A percentile compares a stretch with the other conserved stretches of the same genome.
Conservation (phyloP, 2,888 invertebrate species). For the Nipponacmea schrenckii region DNA sequence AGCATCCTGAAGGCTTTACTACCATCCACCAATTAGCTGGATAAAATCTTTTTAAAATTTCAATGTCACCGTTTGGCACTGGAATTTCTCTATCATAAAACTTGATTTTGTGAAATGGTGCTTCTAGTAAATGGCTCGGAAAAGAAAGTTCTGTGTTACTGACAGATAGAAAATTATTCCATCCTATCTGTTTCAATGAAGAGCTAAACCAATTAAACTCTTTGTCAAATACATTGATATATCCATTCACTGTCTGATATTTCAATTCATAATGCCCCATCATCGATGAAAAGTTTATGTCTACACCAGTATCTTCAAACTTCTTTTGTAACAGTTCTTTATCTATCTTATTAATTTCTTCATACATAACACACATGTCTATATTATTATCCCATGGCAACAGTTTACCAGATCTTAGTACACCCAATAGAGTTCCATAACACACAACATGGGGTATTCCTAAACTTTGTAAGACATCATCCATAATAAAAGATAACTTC, state of each 20-base stretch:
- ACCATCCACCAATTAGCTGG: conserved; percentile 72
- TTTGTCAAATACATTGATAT: conserved; percentile 69
- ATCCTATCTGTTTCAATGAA: conserved; percentile 70
- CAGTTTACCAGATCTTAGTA: conserved; percentile 70
- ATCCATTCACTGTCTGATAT: conserved; percentile 64
- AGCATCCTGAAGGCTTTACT: conserved; percentile 44
- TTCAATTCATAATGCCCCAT: conserved; percentile 71
- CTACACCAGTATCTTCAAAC: conserved; percentile 69
- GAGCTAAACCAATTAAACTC: conserved; percentile 20
- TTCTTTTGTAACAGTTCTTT: conserved; percentile 65
- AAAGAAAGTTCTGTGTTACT: conserved; percentile 68
- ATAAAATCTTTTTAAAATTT: conserved; percentile 74
- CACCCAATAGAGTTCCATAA: conserved; percentile 74
- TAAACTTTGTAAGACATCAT: conserved; percentile 68
- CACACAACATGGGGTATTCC: conserved; percentile 72
- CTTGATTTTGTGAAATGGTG: conserved; percentile 69
- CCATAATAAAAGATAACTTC: conserved; percentile 62
- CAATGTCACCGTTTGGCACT: conserved; percentile 72
- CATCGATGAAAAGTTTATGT: conserved; percentile 70
- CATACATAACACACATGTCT: conserved; percentile 69
- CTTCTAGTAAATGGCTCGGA: conserved; percentile 70
- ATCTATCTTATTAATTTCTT: neutral
- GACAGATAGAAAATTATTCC: conserved; percentile 72
- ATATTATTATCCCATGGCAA: conserved; percentile 72
- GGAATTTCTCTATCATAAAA: conserved; percentile 64